Percentiles rank a stretch among this genome's conserved stretches.
These are phyloP conservation scores for Pachycephus smyrnensis DNA, from an alignment of 2,888 invertebrate genomes.

Conservation along the genomic window DNA sequence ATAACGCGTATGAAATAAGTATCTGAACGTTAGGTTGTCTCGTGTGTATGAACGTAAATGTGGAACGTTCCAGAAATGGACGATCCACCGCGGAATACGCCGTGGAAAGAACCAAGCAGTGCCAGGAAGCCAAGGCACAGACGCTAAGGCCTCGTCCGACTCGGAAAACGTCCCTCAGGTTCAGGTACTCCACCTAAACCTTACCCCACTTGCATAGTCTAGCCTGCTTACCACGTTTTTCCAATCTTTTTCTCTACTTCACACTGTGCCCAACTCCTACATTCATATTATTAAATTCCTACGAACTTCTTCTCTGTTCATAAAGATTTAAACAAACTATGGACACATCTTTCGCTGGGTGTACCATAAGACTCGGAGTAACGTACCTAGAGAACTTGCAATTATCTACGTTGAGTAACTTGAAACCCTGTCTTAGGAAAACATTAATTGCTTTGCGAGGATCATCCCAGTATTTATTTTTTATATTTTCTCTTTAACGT, in stretches of 20 bases:
- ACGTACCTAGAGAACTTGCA: not conserved
- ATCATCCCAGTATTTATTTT: not conserved
- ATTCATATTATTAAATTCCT: not conserved
- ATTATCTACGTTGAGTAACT: not conserved
- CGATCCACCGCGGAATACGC: slow-evolving; percentile 82
- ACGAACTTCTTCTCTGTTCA: not conserved
- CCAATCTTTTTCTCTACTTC: slow-evolving; percentile 31
- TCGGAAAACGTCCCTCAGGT: slow-evolving; percentile 66
- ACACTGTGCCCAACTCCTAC: not conserved
- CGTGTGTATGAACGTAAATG: slow-evolving; percentile 55
- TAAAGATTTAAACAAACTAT: not conserved
- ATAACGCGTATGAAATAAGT: slow-evolving; percentile 4
- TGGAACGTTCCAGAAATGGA: slow-evolving; percentile 80
- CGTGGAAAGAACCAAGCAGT: slow-evolving; percentile 72
- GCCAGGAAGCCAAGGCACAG: slow-evolving; percentile 64
- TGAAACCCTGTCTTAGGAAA: not conserved
- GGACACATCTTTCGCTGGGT: not conserved
- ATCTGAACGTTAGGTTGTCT: slow-evolving; percentile 21
- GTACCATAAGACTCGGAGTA: not conserved
- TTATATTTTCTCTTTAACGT: not conserved
- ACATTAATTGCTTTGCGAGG: not conserved
- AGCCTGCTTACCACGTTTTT: slow-evolving; percentile 49
- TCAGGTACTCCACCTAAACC: slow-evolving; percentile 65
- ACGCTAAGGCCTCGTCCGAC: slow-evolving; percentile 64
- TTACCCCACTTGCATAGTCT: slow-evolving; percentile 53